These are phyloP conservation scores for Pagetopsis macropterus DNA, from an alignment of 2,797 vertebrate species.

Conservation along the genomic window DNA sequence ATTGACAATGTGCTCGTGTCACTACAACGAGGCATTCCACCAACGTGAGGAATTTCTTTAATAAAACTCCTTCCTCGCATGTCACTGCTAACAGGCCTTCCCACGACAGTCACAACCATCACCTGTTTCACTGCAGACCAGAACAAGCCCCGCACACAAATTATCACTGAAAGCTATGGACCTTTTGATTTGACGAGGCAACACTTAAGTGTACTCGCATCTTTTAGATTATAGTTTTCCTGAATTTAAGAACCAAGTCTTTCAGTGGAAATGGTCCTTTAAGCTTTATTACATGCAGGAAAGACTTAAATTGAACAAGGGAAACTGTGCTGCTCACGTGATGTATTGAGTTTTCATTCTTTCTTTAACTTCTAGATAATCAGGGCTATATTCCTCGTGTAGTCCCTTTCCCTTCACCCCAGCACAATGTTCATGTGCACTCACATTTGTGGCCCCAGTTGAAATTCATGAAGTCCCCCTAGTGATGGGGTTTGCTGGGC, in stretches of 20 bases:
- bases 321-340: not conserved
- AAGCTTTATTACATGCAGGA: not conserved
- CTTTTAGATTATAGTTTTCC: conserved; percentile 11
- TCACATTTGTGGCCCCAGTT: conserved; percentile 80
- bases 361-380: conserved; percentile 45
- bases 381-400: conserved; percentile 55
- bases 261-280: not conserved
- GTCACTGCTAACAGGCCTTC: not conserved
- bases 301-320: not conserved
- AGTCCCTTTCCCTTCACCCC: conserved; percentile 61
- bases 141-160: not conserved
- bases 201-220: not conserved
- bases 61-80: conserved; percentile 29
- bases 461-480: conserved; percentile 84
- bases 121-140: conserved; percentile 29
- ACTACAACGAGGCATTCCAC: conserved; percentile 6
- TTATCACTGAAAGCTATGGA: not conserved
- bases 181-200: conserved; percentile 15
- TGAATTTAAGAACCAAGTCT: not conserved
- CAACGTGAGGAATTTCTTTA: conserved; percentile 46
- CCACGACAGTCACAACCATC: conserved; percentile 34
- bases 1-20: not conserved
- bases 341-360: conserved; percentile 6
- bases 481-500: conserved; percentile 79
- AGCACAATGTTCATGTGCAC: conserved; percentile 72